Conservation (phyloP, 2,888 invertebrate genomes). For the Pinctada fucata region DNA sequence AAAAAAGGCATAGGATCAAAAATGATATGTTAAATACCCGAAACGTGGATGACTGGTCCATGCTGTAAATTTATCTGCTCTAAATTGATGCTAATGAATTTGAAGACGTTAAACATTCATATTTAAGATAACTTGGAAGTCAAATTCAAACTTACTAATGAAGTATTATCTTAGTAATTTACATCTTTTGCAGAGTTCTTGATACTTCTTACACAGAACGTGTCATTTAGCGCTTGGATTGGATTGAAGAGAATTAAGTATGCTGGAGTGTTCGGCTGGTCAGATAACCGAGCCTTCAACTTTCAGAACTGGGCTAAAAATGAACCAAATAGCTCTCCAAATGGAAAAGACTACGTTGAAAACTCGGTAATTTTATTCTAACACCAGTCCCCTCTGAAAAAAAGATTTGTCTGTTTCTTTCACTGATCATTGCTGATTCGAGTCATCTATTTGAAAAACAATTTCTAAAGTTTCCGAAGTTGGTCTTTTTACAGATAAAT, state of each 20-base stretch:
- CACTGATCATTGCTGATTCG: neutral
- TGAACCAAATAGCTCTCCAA: conserved; percentile 53
- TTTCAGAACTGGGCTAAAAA: conserved; percentile 64
- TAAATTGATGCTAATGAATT: too few species aligned
- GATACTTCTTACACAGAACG: conserved; percentile 47
- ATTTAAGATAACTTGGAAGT: too few species aligned
- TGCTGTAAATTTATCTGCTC: too few species aligned
- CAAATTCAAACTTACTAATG: too few species aligned
- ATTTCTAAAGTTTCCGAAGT: too few species aligned
- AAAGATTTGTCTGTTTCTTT: neutral
- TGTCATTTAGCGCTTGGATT: conserved; percentile 56
- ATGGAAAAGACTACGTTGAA: conserved; percentile 1
- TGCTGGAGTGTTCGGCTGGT: conserved; percentile 58
- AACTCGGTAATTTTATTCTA: conserved; percentile 15
- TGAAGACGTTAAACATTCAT: neutral
- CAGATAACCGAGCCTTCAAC: conserved; percentile 58
- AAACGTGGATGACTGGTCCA: too few species aligned
- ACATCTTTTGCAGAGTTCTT: conserved; percentile 56
- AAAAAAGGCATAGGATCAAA: neutral
- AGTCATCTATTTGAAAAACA: too few species aligned
- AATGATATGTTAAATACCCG: too few species aligned
- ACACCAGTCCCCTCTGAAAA: too few species aligned
- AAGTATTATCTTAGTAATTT: neutral
- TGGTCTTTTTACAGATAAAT: too few species aligned
- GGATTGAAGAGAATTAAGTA: conserved; percentile 55